These are phyloP conservation scores for Pyralis farinalis DNA, from an alignment of 2,888 invertebrate genomes.

Conservation along the genomic window DNA sequence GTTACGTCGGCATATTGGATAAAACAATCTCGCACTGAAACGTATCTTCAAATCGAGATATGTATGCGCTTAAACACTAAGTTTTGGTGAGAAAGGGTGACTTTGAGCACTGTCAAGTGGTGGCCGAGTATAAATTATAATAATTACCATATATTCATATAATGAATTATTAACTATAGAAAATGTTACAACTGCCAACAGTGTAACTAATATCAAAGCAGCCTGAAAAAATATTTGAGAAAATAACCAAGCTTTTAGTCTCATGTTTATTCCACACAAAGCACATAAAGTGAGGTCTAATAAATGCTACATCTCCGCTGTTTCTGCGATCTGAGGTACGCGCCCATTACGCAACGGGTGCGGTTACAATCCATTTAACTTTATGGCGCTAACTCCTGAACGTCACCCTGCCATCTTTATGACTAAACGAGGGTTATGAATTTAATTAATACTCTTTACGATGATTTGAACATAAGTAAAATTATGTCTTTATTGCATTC, in stretches of 20 bases:
- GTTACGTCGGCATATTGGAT: too few species aligned
- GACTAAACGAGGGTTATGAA: slow-evolving; percentile 50
- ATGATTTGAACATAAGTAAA: slow-evolving; percentile 37
- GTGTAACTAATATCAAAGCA: too few species aligned
- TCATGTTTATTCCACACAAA: slow-evolving; percentile 1
- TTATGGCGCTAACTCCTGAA: slow-evolving; percentile 33
- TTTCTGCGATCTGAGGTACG: slow-evolving; percentile 12
- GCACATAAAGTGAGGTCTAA: background rate
- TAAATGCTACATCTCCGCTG: slow-evolving; percentile 10
- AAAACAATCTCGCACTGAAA: too few species aligned
- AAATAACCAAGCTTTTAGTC: background rate
- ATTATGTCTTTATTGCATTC: slow-evolving; percentile 13
- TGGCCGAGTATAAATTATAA: too few species aligned
- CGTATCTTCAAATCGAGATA: too few species aligned
- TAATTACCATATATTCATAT: too few species aligned
- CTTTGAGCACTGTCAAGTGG: too few species aligned
- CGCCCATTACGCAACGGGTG: slow-evolving; percentile 26
- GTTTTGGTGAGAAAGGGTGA: too few species aligned
- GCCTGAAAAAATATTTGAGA: background rate
- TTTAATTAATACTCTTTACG: slow-evolving; percentile 47
- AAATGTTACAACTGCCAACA: too few species aligned
- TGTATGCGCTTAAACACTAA: too few species aligned
- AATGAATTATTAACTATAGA: too few species aligned
- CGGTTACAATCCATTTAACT: slow-evolving; percentile 56
- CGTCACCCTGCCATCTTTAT: slow-evolving; percentile 40